phyloP scores from a whole-genome alignment of 2,113 vertebrate genomes.

The Urocolius indicus region DNA sequence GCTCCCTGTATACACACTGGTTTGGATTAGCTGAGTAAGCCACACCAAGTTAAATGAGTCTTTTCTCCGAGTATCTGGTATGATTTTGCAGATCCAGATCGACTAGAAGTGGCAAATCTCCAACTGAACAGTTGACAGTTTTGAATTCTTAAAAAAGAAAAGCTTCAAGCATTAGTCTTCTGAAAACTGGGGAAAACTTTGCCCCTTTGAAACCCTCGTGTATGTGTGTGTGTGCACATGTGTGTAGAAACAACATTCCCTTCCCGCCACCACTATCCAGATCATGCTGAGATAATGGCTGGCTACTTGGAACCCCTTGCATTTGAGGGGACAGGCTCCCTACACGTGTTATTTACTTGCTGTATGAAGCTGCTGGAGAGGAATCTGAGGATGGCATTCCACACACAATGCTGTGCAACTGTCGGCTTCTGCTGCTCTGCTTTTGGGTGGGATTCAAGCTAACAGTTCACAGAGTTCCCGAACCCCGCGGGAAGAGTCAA shows the following conservation, averaged over 20 bases:
- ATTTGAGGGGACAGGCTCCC: not conserved
- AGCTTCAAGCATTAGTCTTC: not conserved
- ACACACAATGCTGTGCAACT: not conserved
- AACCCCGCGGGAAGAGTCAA: not conserved
- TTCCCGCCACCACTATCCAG: not conserved
- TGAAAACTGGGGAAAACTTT: not conserved
- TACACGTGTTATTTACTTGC: not conserved
- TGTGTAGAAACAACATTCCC: not conserved
- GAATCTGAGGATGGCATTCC: not conserved
- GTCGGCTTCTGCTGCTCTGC: not conserved
- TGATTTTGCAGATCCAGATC: not conserved
- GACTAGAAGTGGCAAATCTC: not conserved
- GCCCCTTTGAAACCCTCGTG: not conserved
- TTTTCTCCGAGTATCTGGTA: not conserved
- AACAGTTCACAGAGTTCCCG: conserved; percentile 29
- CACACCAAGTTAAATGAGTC: rapidly evolving
- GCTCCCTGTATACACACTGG: not conserved
- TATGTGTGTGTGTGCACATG: rapidly evolving
- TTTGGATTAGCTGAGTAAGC: not conserved
- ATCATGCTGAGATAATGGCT: not conserved
- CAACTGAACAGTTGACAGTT: not conserved
- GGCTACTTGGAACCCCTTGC: not conserved
- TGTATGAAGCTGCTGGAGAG: not conserved
- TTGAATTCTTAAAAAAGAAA: not conserved
- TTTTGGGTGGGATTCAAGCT: conserved; percentile 13